Conservation (phyloP, 2,113 vertebrate species). For the Forbesichthys papilliferus region DNA sequence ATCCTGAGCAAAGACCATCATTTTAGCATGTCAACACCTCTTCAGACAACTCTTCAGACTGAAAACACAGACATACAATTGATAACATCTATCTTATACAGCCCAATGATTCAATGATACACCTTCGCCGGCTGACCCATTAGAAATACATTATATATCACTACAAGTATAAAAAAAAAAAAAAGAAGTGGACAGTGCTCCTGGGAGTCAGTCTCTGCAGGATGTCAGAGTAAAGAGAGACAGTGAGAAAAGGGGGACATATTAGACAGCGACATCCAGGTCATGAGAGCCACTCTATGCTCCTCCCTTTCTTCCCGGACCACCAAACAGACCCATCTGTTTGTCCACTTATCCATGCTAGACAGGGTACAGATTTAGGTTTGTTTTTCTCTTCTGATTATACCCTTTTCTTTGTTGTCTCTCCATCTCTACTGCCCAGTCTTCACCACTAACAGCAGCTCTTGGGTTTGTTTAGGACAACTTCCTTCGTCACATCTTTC, state of each 20-base stretch:
- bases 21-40: neutral
- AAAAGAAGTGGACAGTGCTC: slow-evolving; percentile 43
- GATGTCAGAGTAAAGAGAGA: slow-evolving; percentile 62
- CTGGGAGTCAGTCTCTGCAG: slow-evolving; percentile 61
- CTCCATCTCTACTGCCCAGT: slow-evolving; percentile 47
- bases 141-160: slow-evolving; percentile 38
- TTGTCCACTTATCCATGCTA: slow-evolving; percentile 16
- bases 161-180: slow-evolving; percentile 39
- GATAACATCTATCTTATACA: slow-evolving; percentile 4
- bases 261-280: slow-evolving; percentile 14
- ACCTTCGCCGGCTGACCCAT: slow-evolving; percentile 14
- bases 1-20: slow-evolving; percentile 1
- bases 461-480: slow-evolving; percentile 19
- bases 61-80: slow-evolving; percentile 31
- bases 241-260: slow-evolving; percentile 52
- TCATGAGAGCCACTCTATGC: slow-evolving; percentile 5
- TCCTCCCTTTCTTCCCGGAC: slow-evolving; percentile 14
- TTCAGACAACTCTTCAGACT: slow-evolving; percentile 19
- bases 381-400: slow-evolving; percentile 15
- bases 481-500: slow-evolving; percentile 83
- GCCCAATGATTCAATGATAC: slow-evolving; percentile 18
- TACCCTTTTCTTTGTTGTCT: slow-evolving; percentile 40
- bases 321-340: neutral
- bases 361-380: slow-evolving; percentile 24
- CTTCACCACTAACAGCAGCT: slow-evolving; percentile 43